Evolutionary conservation across 2,113 vertebrate species (phyloP).

Genomic region (Macroglossus sobrinus): DNA sequence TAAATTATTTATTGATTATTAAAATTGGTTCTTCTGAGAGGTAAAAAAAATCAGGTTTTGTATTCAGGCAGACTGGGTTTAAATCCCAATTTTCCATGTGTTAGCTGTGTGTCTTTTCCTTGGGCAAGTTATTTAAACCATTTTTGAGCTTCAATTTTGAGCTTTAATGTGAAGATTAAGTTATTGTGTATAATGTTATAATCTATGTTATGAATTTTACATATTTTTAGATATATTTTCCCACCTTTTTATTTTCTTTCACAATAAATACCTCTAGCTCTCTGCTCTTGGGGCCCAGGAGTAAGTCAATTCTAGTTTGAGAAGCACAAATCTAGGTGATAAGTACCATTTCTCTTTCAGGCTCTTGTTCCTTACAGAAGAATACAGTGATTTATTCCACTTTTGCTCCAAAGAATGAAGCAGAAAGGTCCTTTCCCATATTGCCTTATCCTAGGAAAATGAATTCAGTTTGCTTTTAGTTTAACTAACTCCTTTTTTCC

Average conservation of each 20-base stretch:
- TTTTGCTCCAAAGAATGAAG: not conserved
- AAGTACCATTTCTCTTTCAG: not conserved
- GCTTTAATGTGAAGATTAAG: not conserved
- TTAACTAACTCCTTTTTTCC: constrained; percentile 31
- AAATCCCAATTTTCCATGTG: not conserved
- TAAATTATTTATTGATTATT: not conserved
- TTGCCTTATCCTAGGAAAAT: not conserved
- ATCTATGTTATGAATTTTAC: not conserved
- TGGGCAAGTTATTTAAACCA: not conserved
- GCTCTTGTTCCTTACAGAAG: not conserved
- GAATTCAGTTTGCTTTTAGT: constrained; percentile 8
- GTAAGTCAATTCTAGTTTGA: not conserved
- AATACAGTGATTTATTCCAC: not conserved
- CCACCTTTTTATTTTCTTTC: not conserved
- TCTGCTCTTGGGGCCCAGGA: not conserved
- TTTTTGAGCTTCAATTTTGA: not conserved
- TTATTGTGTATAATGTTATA: not conserved
- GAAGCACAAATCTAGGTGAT: not conserved
- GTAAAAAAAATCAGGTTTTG: not conserved
- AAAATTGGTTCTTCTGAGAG: not conserved
- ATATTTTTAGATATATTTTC: not conserved
- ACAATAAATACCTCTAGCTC: not conserved
- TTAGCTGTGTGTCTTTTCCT: not conserved
- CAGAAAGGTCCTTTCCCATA: not conserved
- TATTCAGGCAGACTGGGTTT: not conserved